Evolutionary conservation across 2,888 invertebrate genomes (phyloP).

Genomic region (Blera fallax): DNA sequence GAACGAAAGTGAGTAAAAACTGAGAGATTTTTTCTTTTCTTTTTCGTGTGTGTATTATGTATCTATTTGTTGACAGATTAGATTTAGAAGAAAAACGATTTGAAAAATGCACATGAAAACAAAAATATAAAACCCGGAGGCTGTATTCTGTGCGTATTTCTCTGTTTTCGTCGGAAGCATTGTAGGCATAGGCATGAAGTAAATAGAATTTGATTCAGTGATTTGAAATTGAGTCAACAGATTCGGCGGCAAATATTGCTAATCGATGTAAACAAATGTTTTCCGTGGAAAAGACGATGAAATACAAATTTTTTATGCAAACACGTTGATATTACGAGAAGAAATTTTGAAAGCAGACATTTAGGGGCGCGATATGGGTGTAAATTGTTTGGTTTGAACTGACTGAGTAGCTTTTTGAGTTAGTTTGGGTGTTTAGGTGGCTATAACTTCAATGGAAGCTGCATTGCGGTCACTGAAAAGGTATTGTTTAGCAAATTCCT

Average conservation of each 20-base stretch:
- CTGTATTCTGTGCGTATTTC: background rate
- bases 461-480: too few species aligned
- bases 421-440: background rate
- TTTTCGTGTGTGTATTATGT: too few species aligned
- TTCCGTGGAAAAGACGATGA: background rate
- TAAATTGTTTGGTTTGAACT: background rate
- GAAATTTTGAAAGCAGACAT: background rate
- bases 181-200: conserved; percentile 8
- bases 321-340: background rate
- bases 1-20: conserved; percentile 78
- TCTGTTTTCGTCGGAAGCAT: background rate
- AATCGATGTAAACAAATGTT: conserved; percentile 41
- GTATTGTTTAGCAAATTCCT: too few species aligned
- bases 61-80: conserved; percentile 24
- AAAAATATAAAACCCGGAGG: background rate
- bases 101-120: background rate
- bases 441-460: background rate
- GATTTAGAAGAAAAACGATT: background rate
- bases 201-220: conserved; percentile 10
- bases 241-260: conserved; percentile 17
- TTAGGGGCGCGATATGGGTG: background rate
- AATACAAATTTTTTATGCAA: background rate
- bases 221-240: conserved; percentile 38
- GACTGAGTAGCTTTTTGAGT: too few species aligned
- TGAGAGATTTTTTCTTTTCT: background rate